Evolutionary conservation across 2,113 vertebrate genomes (phyloP), one percentile per base, ranked within the genome.

Genomic region (Rhea americana): DNA sequence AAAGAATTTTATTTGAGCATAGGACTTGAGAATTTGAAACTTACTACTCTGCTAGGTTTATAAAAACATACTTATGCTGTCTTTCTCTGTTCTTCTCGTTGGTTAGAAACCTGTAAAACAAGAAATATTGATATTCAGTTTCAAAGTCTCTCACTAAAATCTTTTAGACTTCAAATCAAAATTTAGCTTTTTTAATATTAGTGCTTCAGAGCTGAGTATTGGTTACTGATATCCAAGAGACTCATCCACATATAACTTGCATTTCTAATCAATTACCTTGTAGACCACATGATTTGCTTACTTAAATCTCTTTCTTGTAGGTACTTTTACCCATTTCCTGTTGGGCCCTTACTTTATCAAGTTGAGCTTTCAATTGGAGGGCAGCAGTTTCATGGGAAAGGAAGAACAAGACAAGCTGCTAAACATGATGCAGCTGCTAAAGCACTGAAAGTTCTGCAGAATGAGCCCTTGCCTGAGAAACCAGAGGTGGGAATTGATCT

Each of bases 281-380:
- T 53, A 45, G 37, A 77, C 37, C 45, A 65, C 70, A 62, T n/a
- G 8, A 7, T 84, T 84, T 91, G 41, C 41, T 91, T 45, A 86
- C 35, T 74, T 74, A 5, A 80, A 37, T 77, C 56, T 82, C 53
- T 92, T 32, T 76, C 39, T 91, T 94, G 47, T 96, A 99, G 99
- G 98, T 99, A 99, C 98, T 99, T 99, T 95, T 99, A 99, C 92
- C 99, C 99, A 56, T 99, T 99, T 97, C 98, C 99, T 93, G 98
- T 99, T 72, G 98, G 98, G 87, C 99, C 99, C 77, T 97, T 99
- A 94, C 94, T 99, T 89, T 99, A 99, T 96, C 99, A 99, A 97
- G 99, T 99, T 94, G 99, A 99, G 95, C 98, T 99, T 89, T 99
- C 98, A 66, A 98, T 99, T 73, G 99, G 99, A 92, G 99, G 99